Percentiles rank a stretch among this genome's conserved stretches.
phyloP scores from a whole-genome alignment of 2,797 vertebrate genomes.

The Aldrovandia affinis region DNA sequence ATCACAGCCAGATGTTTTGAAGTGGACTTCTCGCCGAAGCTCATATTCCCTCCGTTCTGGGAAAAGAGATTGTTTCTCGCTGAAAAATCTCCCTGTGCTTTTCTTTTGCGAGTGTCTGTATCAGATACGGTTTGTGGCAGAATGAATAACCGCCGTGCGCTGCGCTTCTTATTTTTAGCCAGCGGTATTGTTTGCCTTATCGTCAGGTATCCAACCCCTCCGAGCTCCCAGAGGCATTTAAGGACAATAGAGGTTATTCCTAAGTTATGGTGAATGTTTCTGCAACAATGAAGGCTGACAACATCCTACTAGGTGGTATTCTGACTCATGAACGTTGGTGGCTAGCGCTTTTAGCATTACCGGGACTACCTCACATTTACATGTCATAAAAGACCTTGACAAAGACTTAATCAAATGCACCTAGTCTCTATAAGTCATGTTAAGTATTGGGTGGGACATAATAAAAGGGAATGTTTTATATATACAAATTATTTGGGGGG shows the following conservation, averaged over 20 bases:
- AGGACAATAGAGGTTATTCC: constrained; percentile 1
- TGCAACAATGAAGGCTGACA: background rate
- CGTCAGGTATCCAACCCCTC: background rate
- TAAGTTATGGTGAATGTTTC: background rate
- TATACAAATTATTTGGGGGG: no score
- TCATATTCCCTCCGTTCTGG: background rate
- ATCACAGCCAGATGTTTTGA: background rate
- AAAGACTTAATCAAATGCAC: no score
- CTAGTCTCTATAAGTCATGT: no score
- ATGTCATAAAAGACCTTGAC: no score
- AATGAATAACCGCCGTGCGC: background rate
- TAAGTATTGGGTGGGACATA: no score
- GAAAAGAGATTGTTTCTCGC: background rate
- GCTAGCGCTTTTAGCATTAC: background rate
- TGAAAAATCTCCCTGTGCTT: background rate
- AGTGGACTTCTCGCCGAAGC: background rate
- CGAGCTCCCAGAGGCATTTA: background rate
- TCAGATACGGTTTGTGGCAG: background rate
- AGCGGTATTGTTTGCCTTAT: background rate
- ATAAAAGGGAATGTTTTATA: no score
- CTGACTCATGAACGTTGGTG: background rate
- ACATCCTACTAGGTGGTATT: background rate
- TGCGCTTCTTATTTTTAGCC: background rate
- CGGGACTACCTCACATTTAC: background rate
- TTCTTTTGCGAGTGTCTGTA: background rate